A percentile compares a stretch with the other conserved stretches of the same genome.
Evolutionary conservation across 2,888 invertebrate species (phyloP).

Genomic region (Rhingia rostrata): DNA sequence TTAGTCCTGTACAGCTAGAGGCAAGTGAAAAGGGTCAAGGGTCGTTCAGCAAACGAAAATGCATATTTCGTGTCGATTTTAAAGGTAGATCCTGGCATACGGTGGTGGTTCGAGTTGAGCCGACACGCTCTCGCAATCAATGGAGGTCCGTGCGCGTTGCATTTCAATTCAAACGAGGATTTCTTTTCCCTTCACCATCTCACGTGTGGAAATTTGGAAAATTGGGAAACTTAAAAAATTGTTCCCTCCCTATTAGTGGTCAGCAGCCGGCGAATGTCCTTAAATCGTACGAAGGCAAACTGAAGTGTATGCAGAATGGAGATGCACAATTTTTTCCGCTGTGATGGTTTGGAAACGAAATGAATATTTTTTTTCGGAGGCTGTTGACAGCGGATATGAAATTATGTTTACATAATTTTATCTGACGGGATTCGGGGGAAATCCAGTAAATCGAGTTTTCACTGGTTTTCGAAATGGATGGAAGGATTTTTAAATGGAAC

Average conservation of each 20-base stretch:
- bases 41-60: conserved; percentile 30
- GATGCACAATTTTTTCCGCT: conserved; percentile 20
- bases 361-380: conserved; percentile 29
- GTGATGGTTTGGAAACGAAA: conserved; percentile 10
- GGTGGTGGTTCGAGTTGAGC: conserved; percentile 3
- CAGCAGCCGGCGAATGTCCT: conserved; percentile 2
- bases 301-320: neutral
- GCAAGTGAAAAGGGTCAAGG: conserved; percentile 50
- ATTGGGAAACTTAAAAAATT: conserved; percentile 27
- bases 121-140: conserved; percentile 36
- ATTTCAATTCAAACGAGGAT: conserved; percentile 15
- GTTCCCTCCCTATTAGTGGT: conserved; percentile 22
- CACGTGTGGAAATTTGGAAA: conserved; percentile 37
- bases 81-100: too few species aligned
- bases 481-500: neutral
- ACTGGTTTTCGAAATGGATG: too few species aligned
- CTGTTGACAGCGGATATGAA: conserved; percentile 34
- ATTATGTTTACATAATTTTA: neutral
- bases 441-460: conserved; percentile 33
- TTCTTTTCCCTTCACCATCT: neutral
- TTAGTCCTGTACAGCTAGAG: neutral
- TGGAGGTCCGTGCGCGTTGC: conserved; percentile 4
- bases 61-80: conserved; percentile 21
- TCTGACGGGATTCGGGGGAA: conserved; percentile 1
- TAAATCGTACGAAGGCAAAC: neutral